A percentile compares a stretch with the other conserved stretches of the same genome.
Conservation (phyloP, 2,888 invertebrate species). For the Melanchra persicariae region DNA sequence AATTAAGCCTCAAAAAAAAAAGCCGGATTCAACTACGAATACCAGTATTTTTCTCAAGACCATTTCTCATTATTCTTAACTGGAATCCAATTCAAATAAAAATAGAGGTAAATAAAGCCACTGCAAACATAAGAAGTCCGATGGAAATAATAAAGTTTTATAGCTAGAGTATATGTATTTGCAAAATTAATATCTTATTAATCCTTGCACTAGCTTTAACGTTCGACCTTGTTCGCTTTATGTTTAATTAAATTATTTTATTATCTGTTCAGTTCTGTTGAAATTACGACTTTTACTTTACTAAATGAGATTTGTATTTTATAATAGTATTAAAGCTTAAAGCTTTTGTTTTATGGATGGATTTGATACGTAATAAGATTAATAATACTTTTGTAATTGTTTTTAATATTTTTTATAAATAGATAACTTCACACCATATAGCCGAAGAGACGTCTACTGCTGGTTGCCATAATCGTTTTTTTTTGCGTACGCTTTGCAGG, state of each 20-base stretch:
- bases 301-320: slow-evolving; percentile 18
- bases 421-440: no score
- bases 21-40: no score
- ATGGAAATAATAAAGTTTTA: slow-evolving; percentile 21
- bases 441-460: no score
- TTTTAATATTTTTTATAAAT: no score
- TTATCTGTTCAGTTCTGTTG: slow-evolving; percentile 12
- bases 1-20: no score
- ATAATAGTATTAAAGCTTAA: background rate
- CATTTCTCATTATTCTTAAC: background rate
- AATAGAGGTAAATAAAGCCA: background rate
- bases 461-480: no score
- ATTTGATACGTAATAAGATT: background rate
- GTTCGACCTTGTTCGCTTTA: slow-evolving; percentile 15
- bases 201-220: slow-evolving; percentile 7
- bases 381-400: background rate
- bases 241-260: slow-evolving; percentile 44
- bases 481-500: no score
- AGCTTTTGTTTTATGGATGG: background rate
- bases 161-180: slow-evolving; percentile 14
- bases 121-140: background rate
- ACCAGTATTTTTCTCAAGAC: no score
- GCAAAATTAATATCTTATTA: slow-evolving; percentile 22
- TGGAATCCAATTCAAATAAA: background rate
- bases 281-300: slow-evolving; percentile 5